Evolutionary conservation across 2,113 vertebrate genomes (phyloP).

Genomic region (Genyomyrus donnyi): DNA sequence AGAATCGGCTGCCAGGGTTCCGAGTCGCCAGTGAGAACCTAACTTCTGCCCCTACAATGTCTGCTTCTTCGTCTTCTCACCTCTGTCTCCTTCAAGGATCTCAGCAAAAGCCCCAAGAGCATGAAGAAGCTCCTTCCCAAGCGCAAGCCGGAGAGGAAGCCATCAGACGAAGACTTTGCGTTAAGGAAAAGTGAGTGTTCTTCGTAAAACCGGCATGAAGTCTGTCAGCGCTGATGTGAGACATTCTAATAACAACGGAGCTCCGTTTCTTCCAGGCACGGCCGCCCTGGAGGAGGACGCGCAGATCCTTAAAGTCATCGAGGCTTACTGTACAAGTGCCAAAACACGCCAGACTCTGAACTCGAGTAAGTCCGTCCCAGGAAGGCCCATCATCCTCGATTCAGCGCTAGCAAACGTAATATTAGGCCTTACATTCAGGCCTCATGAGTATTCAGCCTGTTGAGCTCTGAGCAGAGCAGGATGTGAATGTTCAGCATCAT

Average conservation of each 20-base stretch:
- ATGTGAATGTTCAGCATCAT: not conserved
- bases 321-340: slow-evolving; percentile 97
- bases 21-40: not conserved
- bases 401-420: not conserved
- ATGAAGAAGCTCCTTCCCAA: slow-evolving; percentile 98
- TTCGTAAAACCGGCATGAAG: not conserved
- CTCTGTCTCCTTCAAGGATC: slow-evolving; percentile 60
- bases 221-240: not conserved
- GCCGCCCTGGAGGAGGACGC: slow-evolving; percentile 96
- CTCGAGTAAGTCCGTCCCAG: slow-evolving; percentile 80
- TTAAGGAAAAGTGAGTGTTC: slow-evolving; percentile 84
- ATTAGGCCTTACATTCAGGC: not conserved
- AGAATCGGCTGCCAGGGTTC: not conserved
- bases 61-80: not conserved
- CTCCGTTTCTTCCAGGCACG: slow-evolving; percentile 65
- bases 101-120: slow-evolving; percentile 98
- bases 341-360: slow-evolving; percentile 97
- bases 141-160: slow-evolving; percentile 91
- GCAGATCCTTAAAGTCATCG: slow-evolving; percentile 97
- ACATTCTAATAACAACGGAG: too few relatives aligned
- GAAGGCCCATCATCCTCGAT: not conserved
- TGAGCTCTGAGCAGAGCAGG: not conserved
- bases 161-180: slow-evolving; percentile 94
- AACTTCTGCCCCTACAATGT: not conserved
- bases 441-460: not conserved